Conservation (phyloP, 92 coral and sea anemone genomes). For the Zoanthus gigantus region DNA sequence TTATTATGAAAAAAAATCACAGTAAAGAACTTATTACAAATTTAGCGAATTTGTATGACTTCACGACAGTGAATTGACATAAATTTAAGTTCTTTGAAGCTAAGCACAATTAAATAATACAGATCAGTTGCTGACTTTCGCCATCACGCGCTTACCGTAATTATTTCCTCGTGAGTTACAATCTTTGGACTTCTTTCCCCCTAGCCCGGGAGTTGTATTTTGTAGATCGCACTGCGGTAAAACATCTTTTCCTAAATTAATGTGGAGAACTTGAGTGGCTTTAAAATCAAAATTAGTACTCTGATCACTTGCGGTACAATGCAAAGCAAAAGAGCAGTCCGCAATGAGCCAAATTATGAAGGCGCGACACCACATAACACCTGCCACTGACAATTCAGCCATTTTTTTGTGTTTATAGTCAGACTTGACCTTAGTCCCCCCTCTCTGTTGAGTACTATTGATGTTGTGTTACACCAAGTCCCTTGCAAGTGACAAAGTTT, state of each 20-base stretch:
- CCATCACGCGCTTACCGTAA: slow-evolving; percentile 16
- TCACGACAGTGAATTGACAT: not conserved
- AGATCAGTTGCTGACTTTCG: not conserved
- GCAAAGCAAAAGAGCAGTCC: slow-evolving; percentile 29
- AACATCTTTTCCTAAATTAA: slow-evolving; percentile 66
- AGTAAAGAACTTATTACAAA: not conserved
- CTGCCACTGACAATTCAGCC: slow-evolving; percentile 9
- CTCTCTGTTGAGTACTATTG: not conserved
- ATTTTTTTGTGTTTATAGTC: slow-evolving; percentile 15
- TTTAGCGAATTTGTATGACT: not conserved
- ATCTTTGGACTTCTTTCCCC: slow-evolving; percentile 46
- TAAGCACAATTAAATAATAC: not conserved
- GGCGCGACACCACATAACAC: slow-evolving; percentile 12
- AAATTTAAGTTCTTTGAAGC: not conserved
- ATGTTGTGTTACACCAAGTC: not conserved
- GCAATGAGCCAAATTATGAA: slow-evolving; percentile 18
- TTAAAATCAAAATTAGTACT: slow-evolving; percentile 23
- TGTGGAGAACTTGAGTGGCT: slow-evolving; percentile 72
- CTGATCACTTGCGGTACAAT: slow-evolving; percentile 17
- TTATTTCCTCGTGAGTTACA: not conserved
- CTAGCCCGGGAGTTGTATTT: slow-evolving; percentile 64
- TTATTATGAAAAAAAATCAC: not conserved
- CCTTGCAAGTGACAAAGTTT: not conserved
- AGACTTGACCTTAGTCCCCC: not conserved
- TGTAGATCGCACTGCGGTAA: slow-evolving; percentile 54